phyloP scores from a whole-genome alignment of 1,140 invertebrate species.

The Saccostrea glomerata region DNA sequence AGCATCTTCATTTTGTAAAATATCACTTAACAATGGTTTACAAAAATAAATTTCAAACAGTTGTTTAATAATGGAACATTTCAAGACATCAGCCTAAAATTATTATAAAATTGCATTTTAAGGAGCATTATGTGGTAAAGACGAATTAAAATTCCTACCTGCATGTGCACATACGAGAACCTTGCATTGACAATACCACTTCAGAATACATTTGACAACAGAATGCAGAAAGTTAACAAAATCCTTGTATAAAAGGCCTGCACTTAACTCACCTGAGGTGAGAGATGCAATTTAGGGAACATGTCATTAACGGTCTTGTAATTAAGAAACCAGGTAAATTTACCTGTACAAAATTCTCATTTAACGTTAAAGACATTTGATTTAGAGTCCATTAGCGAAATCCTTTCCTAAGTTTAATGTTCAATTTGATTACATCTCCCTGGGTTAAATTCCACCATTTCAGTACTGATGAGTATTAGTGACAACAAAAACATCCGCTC shows the following conservation, averaged over 20 bases:
- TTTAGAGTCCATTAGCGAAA: slow-evolving; percentile 34
- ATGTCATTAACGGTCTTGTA: not conserved
- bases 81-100: too few species aligned
- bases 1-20: too few species aligned
- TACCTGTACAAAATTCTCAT: not conserved
- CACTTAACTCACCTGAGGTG: not conserved
- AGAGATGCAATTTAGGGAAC: slow-evolving; percentile 11
- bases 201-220: not conserved
- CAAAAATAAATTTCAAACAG: too few species aligned
- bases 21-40: too few species aligned
- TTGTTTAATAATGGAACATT: too few species aligned
- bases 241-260: not conserved
- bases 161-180: not conserved
- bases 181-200: not conserved
- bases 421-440: not conserved
- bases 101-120: too few species aligned
- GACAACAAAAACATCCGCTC: not conserved
- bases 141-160: not conserved
- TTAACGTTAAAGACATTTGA: slow-evolving; percentile 27
- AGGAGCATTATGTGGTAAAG: too few species aligned
- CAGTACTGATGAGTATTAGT: not conserved
- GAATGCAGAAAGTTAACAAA: slow-evolving; percentile 16
- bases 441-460: not conserved
- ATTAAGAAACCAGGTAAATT: slow-evolving; percentile 18
- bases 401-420: slow-evolving; percentile 24